These are phyloP conservation scores for Stichopus horrens DNA, from an alignment of 53 echinoderm and acorn worm species.

Conservation along the genomic window DNA sequence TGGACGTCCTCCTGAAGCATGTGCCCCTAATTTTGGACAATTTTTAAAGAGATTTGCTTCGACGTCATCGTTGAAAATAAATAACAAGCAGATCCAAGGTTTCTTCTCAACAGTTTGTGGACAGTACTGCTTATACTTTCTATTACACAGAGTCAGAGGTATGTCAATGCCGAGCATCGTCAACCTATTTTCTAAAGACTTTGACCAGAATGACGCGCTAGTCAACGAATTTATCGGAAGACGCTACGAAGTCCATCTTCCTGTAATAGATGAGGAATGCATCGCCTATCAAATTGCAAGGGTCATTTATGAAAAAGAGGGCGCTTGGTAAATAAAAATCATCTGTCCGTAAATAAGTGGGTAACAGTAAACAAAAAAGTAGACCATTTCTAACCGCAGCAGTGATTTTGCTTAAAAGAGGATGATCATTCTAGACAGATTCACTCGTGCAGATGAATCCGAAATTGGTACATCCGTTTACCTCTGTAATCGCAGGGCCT, in stretches of 20 bases:
- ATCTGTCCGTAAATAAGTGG: too few relatives aligned
- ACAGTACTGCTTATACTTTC: conserved; percentile 57
- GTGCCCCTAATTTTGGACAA: not conserved
- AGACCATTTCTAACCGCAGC: too few relatives aligned
- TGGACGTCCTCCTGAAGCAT: conserved; percentile 41
- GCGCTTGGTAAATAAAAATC: not conserved
- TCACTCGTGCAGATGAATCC: conserved; percentile 42
- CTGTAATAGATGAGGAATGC: conserved; percentile 46
- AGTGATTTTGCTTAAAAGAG: not conserved
- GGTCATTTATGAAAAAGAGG: conserved; percentile 15
- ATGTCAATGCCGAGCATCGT: conserved; percentile 29
- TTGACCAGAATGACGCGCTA: conserved; percentile 30
- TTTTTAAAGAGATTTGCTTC: conserved; percentile 6
- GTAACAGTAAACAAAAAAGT: too few relatives aligned
- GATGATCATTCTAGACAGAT: not conserved
- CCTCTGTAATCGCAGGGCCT: conserved; percentile 53
- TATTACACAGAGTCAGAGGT: conserved; percentile 58
- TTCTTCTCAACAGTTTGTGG: conserved; percentile 64
- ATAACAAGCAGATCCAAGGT: conserved; percentile 53
- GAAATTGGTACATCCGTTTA: conserved; percentile 32
- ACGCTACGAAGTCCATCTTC: not conserved
- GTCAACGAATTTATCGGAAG: not conserved
- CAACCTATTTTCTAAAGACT: conserved; percentile 32
- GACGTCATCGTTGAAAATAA: not conserved
- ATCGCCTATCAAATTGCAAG: conserved; percentile 36